phyloP scores from a whole-genome alignment of 2,888 invertebrate species.

The Ametastegia equiseti region DNA sequence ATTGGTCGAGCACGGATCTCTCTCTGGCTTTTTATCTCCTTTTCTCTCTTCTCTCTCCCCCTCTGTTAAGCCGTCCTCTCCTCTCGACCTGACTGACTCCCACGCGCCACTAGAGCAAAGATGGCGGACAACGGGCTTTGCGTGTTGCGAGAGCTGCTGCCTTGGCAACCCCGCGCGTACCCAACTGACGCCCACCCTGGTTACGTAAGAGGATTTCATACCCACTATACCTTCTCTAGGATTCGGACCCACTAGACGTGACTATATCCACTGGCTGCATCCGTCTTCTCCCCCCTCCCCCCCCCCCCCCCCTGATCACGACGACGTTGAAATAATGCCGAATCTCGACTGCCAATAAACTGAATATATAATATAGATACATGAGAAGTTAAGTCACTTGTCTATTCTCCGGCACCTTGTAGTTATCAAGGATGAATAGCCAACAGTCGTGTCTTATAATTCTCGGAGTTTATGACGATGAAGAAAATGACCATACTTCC shows the following conservation, averaged over 20 bases:
- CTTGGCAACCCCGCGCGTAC: constrained; percentile 74
- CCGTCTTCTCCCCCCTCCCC: background rate
- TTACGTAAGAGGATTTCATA: constrained; percentile 42
- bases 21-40: constrained; percentile 67
- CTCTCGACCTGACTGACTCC: constrained; percentile 49
- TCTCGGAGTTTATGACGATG: no score
- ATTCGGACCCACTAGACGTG: background rate
- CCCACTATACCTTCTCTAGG: constrained; percentile 1
- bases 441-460: no score
- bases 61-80: background rate
- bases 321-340: no score
- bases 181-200: constrained; percentile 65
- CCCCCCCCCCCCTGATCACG: background rate
- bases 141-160: constrained; percentile 75
- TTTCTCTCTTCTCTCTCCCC: constrained; percentile 49
- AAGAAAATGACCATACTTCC: no score
- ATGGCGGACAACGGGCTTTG: constrained; percentile 67
- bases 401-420: no score
- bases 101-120: constrained; percentile 61
- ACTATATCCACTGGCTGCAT: background rate
- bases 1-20: constrained; percentile 66
- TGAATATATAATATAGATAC: no score
- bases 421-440: no score
- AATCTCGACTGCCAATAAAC: no score
- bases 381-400: no score